Evolutionary conservation across 2,797 vertebrate species (phyloP).

Genomic region (Sebastes itinus): DNA sequence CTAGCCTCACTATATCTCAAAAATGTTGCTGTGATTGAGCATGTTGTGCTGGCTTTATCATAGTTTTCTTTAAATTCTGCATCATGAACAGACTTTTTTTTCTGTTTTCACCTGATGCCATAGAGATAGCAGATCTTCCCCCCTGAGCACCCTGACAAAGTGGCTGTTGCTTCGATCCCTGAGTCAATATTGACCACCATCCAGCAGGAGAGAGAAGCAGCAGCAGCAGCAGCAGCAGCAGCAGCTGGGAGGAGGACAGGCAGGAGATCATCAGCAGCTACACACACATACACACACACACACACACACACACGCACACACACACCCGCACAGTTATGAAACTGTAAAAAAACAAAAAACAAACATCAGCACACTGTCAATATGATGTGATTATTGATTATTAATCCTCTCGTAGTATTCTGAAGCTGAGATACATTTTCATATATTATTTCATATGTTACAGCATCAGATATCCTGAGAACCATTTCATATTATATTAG

Average conservation of each 20-base stretch:
- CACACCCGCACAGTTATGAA: not conserved
- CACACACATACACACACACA: not conserved
- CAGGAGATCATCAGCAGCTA: constrained; percentile 18
- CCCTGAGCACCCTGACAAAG: constrained; percentile 64
- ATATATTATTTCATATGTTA: not conserved
- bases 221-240: constrained; percentile 39
- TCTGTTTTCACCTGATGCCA: constrained; percentile 68
- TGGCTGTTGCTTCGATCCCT: constrained; percentile 75
- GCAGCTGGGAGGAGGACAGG: constrained; percentile 37
- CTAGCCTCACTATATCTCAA: not conserved
- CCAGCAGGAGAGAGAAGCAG: constrained; percentile 48
- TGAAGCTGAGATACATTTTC: not conserved
- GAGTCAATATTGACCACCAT: constrained; percentile 82
- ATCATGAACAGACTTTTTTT: constrained; percentile 17
- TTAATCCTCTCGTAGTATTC: not conserved
- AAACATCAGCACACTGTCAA: not conserved
- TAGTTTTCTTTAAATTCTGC: not conserved
- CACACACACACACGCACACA: not conserved
- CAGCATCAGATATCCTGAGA: not conserved
- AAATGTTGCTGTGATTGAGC: not conserved
- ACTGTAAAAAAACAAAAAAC: not conserved
- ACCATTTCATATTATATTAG: not conserved
- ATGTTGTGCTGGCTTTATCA: not conserved
- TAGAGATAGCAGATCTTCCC: constrained; percentile 55
- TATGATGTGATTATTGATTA: not conserved